Evolutionary conservation across 2,797 vertebrate species (phyloP).

Genomic region (Limosa lapponica): DNA sequence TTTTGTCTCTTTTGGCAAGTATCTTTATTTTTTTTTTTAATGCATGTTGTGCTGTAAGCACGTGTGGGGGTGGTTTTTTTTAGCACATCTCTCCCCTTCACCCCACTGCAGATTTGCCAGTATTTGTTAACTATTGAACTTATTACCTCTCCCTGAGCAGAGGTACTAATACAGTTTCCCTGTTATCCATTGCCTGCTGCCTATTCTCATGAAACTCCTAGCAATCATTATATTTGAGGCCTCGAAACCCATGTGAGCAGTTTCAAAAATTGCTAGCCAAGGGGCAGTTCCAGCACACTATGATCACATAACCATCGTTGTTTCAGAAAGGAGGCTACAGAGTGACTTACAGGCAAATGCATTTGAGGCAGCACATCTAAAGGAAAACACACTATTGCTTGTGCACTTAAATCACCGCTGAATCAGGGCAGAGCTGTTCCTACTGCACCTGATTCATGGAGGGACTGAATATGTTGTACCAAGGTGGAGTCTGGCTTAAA

Average conservation of each 20-base stretch:
- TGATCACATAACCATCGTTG: background rate
- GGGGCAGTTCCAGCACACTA: background rate
- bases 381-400: background rate
- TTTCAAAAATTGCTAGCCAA: background rate
- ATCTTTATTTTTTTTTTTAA: background rate
- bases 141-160: background rate
- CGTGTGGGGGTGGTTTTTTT: accelerated
- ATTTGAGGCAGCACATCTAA: background rate
- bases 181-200: background rate
- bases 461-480: background rate
- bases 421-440: background rate
- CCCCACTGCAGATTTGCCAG: background rate
- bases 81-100: background rate
- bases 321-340: background rate
- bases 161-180: background rate
- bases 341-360: background rate
- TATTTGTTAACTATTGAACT: background rate
- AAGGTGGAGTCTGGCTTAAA: background rate
- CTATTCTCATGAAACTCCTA: background rate
- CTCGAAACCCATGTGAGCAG: background rate
- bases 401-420: background rate
- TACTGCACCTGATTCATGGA: background rate
- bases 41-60: background rate
- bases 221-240: background rate
- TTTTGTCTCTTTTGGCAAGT: background rate